A percentile compares a stretch with the other conserved stretches of the same genome.
phyloP scores from a whole-genome alignment of 2,888 invertebrate genomes.

The Phrixothrix hirtus region DNA sequence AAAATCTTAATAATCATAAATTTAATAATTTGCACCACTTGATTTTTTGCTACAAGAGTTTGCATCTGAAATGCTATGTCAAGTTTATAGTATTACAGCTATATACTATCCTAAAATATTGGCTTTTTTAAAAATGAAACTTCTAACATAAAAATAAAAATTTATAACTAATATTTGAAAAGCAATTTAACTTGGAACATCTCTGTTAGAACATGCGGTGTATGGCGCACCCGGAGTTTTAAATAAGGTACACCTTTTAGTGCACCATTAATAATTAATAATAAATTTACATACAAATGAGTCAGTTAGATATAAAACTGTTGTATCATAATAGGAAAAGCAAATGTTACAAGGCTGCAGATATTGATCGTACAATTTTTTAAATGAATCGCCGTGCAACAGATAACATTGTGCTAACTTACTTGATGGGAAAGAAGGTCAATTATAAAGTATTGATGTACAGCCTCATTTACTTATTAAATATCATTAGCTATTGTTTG shows the following conservation, averaged over 20 bases:
- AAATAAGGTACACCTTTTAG: slow-evolving; percentile 17
- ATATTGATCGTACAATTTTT: slow-evolving; percentile 18
- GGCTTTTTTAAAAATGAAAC: neutral
- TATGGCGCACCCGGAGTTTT: slow-evolving; percentile 13
- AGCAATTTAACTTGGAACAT: neutral
- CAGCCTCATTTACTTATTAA: slow-evolving; percentile 28
- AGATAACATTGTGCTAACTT: slow-evolving; percentile 27
- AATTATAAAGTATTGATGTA: slow-evolving; percentile 24
- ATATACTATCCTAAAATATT: neutral
- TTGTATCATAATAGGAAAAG: slow-evolving; percentile 26
- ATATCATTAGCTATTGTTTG: slow-evolving; percentile 27
- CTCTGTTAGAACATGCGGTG: neutral
- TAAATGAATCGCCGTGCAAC: slow-evolving; percentile 20
- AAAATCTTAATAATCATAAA: too few species aligned
- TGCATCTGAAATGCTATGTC: neutral
- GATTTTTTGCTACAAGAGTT: too few species aligned
- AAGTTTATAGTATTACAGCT: neutral
- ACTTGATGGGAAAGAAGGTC: slow-evolving; percentile 27
- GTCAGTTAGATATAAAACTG: slow-evolving; percentile 21
- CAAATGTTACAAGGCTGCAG: slow-evolving; percentile 25
- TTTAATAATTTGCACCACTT: too few species aligned
- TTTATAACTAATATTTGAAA: neutral
- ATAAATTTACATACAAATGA: slow-evolving; percentile 19
- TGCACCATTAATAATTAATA: slow-evolving; percentile 24
- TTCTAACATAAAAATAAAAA: neutral